These are phyloP conservation scores for Drosophila maculinotata DNA, from an alignment of 2,888 invertebrate genomes.

Conservation along the genomic window DNA sequence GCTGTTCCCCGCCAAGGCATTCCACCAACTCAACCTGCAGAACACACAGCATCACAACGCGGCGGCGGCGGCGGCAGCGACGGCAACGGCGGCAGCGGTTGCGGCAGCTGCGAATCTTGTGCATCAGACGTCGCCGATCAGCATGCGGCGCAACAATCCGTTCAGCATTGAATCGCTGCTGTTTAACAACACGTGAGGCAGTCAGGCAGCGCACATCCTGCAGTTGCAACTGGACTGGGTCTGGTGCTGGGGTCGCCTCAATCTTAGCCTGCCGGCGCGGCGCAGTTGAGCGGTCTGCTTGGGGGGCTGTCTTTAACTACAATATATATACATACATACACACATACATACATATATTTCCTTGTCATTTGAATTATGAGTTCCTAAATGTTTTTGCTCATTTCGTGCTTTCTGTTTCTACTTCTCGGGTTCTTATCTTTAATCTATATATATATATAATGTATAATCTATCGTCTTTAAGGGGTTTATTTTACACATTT, in stretches of 20 bases:
- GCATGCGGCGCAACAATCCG: conserved; percentile 88
- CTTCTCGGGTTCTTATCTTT: conserved; percentile 15
- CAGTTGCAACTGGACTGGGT: conserved; percentile 25
- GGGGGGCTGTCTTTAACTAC: neutral
- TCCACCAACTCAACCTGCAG: conserved; percentile 77
- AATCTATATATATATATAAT: conserved; percentile 1
- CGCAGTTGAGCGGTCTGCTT: conserved; percentile 4
- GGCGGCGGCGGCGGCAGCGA: conserved; percentile 36
- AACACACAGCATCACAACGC: conserved; percentile 62
- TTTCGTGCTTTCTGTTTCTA: conserved; percentile 17
- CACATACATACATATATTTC: conserved; percentile 31
- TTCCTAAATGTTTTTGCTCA: conserved; percentile 57
- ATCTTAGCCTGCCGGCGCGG: neutral
- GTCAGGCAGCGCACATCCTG: conserved; percentile 13
- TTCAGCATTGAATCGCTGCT: conserved; percentile 96
- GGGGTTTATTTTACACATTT: neutral
- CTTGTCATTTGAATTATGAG: conserved; percentile 56
- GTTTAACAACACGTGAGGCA: conserved; percentile 86
- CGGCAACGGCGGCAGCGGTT: conserved; percentile 67
- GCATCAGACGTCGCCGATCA: conserved; percentile 86
- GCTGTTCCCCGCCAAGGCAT: conserved; percentile 70
- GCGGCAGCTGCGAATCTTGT: conserved; percentile 79
- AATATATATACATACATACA: neutral
- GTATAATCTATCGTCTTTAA: conserved; percentile 13
- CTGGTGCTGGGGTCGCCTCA: conserved; percentile 11